Evolutionary conservation across 2,113 vertebrate species (phyloP).

Genomic region (Pogonocichla stellata): DNA sequence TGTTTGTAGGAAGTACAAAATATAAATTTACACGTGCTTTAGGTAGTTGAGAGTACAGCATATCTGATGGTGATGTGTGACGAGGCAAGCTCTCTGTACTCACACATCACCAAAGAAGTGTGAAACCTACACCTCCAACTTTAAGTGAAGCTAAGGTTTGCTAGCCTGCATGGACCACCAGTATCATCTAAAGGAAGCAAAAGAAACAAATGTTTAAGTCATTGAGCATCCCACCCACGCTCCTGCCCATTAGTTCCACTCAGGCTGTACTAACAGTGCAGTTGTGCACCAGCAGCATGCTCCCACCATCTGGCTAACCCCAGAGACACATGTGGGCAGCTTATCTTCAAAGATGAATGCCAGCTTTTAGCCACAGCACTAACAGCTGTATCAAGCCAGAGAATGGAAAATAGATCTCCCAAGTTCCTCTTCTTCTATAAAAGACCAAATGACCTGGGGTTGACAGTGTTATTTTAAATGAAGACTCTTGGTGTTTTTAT

Average conservation of each 20-base stretch:
- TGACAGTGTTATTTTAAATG: neutral
- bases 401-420: constrained; percentile 29
- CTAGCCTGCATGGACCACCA: neutral
- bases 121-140: neutral
- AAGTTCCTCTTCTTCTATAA: neutral
- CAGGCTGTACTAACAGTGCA: constrained; percentile 20
- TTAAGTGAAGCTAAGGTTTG: neutral
- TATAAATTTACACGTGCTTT: neutral
- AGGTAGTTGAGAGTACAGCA: neutral
- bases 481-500: neutral
- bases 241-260: constrained; percentile 48
- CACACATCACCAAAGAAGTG: neutral
- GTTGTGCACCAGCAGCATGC: neutral
- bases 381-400: constrained; percentile 37
- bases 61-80: neutral
- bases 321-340: constrained; percentile 42
- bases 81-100: neutral
- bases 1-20: neutral
- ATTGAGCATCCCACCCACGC: constrained; percentile 44
- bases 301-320: constrained; percentile 24
- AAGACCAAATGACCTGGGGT: neutral
- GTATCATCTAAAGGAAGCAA: neutral
- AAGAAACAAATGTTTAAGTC: constrained; percentile 41
- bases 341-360: constrained; percentile 38
- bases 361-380: neutral